Percentiles rank a stretch among this genome's conserved stretches.
These are phyloP conservation scores for Drosophila emarginata DNA, from an alignment of 2,888 invertebrate species.

Conservation along the genomic window DNA sequence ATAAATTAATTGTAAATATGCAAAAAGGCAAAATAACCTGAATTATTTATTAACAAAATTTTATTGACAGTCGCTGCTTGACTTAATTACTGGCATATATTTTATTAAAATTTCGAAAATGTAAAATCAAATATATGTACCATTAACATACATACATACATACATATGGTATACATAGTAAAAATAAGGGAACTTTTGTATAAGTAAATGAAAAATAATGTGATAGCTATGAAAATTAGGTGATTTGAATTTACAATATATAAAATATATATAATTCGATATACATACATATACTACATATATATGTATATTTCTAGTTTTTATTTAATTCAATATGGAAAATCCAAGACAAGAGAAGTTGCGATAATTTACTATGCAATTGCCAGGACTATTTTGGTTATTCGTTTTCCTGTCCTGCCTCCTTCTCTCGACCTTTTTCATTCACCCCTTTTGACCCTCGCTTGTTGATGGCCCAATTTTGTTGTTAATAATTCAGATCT, in stretches of 20 bases:
- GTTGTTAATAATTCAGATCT: constrained; percentile 69
- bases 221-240: too few relatives aligned
- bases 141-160: not conserved
- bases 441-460: not conserved
- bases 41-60: constrained; percentile 76
- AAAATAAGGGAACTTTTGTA: not conserved
- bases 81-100: constrained; percentile 77
- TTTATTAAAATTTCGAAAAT: constrained; percentile 70
- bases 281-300: too few relatives aligned
- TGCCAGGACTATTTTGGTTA: too few relatives aligned
- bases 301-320: too few relatives aligned
- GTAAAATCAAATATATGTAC: constrained; percentile 19
- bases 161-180: not conserved
- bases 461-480: constrained; percentile 18
- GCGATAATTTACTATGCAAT: too few relatives aligned
- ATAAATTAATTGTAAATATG: constrained; percentile 75
- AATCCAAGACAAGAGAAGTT: too few relatives aligned
- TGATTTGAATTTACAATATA: too few relatives aligned
- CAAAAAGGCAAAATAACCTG: constrained; percentile 72
- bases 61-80: constrained; percentile 77
- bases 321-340: too few relatives aligned
- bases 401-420: too few relatives aligned
- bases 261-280: too few relatives aligned
- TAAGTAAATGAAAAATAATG: too few relatives aligned
- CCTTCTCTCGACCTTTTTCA: too few relatives aligned